Percentiles rank a stretch among this genome's conserved stretches.
Evolutionary conservation across 2,797 vertebrate genomes (phyloP).

Genomic region (Vespertilio murinus): DNA sequence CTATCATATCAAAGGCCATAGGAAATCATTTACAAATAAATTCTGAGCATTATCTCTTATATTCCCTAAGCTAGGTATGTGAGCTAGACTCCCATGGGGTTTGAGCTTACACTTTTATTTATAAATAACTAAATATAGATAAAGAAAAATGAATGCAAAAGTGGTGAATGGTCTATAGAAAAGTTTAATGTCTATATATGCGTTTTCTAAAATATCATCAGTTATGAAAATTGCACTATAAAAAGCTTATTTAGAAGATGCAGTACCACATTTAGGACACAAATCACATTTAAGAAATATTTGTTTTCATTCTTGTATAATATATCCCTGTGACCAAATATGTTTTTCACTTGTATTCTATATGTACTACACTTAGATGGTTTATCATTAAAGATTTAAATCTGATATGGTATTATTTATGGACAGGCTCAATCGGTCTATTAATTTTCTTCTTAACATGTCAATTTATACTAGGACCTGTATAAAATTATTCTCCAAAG

Average conservation of each 20-base stretch:
- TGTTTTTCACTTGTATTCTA: not conserved
- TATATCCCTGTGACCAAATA: not conserved
- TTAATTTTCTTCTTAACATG: not conserved
- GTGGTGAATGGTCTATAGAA: not conserved
- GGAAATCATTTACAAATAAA: not conserved
- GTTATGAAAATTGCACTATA: not conserved
- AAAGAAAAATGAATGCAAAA: not conserved
- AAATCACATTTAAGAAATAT: not conserved
- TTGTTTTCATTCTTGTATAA: not conserved
- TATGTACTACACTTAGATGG: not conserved
- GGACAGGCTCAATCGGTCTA: not conserved
- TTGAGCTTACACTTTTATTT: not conserved
- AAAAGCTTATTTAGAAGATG: not conserved
- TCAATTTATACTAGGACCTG: not conserved
- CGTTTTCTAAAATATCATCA: not conserved
- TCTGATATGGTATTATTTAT: not conserved
- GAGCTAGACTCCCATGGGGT: not conserved
- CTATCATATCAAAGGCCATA: not conserved
- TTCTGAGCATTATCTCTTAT: not conserved
- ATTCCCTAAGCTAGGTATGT: not conserved
- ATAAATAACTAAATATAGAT: not conserved
- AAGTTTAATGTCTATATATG: not conserved
- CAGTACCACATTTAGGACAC: not conserved
- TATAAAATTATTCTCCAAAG: not conserved
- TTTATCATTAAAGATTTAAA: conserved; percentile 4